Base-by-base conservation (phyloP, 2,888 invertebrate genomes). In the Mythimna loreyi region DNA sequence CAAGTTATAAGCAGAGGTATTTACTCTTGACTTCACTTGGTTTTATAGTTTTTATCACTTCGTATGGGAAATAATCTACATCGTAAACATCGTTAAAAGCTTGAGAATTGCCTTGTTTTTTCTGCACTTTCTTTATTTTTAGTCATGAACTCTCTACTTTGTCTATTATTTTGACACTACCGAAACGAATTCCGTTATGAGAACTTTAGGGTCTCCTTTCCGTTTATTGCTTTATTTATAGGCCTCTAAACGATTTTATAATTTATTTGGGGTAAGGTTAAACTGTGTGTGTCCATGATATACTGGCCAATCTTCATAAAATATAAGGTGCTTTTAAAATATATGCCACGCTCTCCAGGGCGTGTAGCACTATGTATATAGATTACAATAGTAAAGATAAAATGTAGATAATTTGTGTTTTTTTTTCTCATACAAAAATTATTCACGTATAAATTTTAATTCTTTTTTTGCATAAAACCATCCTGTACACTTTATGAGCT, bases 171-270 rank as follows among this genome's bases (percentile, higher is more conserved):
- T 55, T 40, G 23, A 33, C 45, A 36, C 19, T 55, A 33, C 13
- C 45, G 21, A 64, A 75, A 47, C 11, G 36, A 49, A 60, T 62
- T 36, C 64, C 58, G 67, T 64, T 64, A 59, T 63, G 16, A 62
- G 64, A 79, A 75, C 64, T 64, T 64, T 40, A 62, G 30, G 40
- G 58, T 65, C 45, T 67, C 28, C 67, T 62, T 75, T 65, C 36
- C 67, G 2, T 62, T 58, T 61, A 69, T 61, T 61, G 60, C 50
- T 78, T 60, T 61, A 61, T 74, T 67, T 67, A 57, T 45, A 50
- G 13, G 23, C n/a, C 13, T 55, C 23, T 78, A 58, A 64, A 61
- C 30, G 36, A 40, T 40, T 59, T 53, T 33, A n/a, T 28, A 53
- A 13, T 56, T 21, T 65, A 43, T 60, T 33, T 28, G 19, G 23